Conservation (phyloP, 2,888 invertebrate genomes). For the Leucania comma region DNA sequence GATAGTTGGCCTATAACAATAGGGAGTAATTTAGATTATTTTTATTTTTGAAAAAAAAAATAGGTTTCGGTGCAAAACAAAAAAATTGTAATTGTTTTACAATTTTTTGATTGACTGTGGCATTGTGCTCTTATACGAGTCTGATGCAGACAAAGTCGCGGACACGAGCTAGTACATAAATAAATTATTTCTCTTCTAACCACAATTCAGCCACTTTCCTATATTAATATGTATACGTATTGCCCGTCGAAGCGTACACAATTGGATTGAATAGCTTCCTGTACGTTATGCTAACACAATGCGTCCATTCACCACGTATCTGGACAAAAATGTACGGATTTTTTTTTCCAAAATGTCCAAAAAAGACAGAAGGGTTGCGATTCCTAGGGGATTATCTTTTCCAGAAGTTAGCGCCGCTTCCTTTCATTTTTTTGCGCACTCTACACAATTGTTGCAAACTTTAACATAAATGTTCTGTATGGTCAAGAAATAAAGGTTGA, state of each 20-base stretch:
- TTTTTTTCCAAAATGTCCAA: slow-evolving; percentile 36
- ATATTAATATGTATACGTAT: slow-evolving; percentile 74
- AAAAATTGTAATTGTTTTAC: too few relatives aligned
- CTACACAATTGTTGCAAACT: slow-evolving; percentile 71
- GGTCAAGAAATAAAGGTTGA: slow-evolving; percentile 42
- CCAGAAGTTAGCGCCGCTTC: slow-evolving; percentile 83
- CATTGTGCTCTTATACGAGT: too few relatives aligned
- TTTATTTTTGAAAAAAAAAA: too few relatives aligned
- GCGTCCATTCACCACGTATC: slow-evolving; percentile 78
- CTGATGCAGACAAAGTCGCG: too few relatives aligned
- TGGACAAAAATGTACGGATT: slow-evolving; percentile 71
- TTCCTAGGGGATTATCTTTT: slow-evolving; percentile 82
- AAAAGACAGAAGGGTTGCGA: slow-evolving; percentile 76
- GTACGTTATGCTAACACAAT: slow-evolving; percentile 82
- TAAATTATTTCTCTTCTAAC: slow-evolving; percentile 55
- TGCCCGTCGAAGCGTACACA: slow-evolving; percentile 79
- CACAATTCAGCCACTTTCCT: slow-evolving; percentile 71
- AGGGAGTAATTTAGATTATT: too few relatives aligned
- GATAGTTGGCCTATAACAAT: too few relatives aligned
- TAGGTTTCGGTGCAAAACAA: too few relatives aligned
- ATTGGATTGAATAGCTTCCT: slow-evolving; percentile 86
- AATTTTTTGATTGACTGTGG: too few relatives aligned
- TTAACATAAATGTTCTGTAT: slow-evolving; percentile 66
- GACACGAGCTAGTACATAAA: not conserved
- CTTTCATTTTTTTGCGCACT: slow-evolving; percentile 61